Evolutionary conservation across 1,140 invertebrate genomes (phyloP).

Genomic region (Semibalanus balanoides): DNA sequence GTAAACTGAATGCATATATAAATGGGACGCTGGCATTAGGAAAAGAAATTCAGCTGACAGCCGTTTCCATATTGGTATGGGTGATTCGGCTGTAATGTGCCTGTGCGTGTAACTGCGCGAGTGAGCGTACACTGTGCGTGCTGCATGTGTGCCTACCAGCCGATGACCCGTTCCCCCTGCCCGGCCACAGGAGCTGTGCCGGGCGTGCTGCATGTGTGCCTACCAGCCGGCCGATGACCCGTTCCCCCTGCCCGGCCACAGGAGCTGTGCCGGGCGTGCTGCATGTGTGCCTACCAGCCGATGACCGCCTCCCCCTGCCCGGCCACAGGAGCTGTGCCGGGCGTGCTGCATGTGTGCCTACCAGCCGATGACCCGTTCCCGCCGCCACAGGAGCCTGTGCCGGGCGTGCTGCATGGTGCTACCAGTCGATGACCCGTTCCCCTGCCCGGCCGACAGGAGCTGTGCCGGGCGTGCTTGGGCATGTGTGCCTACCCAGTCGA

Average conservation of each 20-base stretch:
- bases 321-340: no score
- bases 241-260: conserved; percentile 28
- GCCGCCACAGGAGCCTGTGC: conserved; percentile 60
- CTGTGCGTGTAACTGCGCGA: no score
- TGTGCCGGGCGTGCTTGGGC: conserved; percentile 75
- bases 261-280: conserved; percentile 73
- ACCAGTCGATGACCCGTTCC: conserved; percentile 5
- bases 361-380: conserved; percentile 5
- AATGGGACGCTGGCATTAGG: no score
- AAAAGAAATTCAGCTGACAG: no score
- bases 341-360: no score
- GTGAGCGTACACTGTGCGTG: no score
- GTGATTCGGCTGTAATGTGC: no score
- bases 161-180: conserved; percentile 9
- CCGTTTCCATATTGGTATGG: no score
- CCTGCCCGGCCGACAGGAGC: conserved; percentile 43
- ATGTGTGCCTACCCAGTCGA: no score
- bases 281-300: conserved; percentile 27
- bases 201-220: conserved; percentile 43
- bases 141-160: no score
- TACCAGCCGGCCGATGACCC: no score
- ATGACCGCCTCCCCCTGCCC: conserved; percentile 49
- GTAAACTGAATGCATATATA: no score
- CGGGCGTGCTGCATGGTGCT: conserved; percentile 45
- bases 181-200: conserved; percentile 63